Percentiles rank a stretch among this genome's conserved stretches.
phyloP scores from a whole-genome alignment of 2,888 invertebrate species.

The Hydrotaea diabolus region DNA sequence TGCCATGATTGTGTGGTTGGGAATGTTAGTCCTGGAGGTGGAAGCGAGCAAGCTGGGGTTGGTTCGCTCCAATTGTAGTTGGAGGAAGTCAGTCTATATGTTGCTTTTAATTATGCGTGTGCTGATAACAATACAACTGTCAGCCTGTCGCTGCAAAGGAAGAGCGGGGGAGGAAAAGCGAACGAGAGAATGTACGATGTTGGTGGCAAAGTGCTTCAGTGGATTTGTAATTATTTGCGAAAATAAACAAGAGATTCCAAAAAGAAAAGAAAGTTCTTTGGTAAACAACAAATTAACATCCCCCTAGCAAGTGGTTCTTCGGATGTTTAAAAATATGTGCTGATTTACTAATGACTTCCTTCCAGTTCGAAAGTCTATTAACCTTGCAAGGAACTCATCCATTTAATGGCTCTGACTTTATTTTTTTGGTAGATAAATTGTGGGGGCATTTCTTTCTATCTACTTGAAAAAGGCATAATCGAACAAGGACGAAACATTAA shows the following conservation, averaged over 20 bases:
- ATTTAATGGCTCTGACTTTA: no score
- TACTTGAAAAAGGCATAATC: no score
- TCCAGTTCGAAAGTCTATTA: background rate
- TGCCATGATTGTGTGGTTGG: background rate
- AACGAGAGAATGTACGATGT: background rate
- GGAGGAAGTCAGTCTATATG: background rate
- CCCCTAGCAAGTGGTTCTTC: background rate
- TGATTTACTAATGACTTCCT: slow-evolving; percentile 2
- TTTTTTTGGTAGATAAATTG: no score
- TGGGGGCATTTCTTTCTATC: no score
- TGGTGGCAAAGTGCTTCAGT: slow-evolving; percentile 1
- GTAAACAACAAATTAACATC: slow-evolving; percentile 11
- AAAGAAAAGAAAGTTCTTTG: background rate
- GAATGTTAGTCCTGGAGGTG: background rate
- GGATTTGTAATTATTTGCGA: slow-evolving; percentile 16
- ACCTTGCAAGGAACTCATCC: no score
- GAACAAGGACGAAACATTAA: no score
- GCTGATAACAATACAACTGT: slow-evolving; percentile 18
- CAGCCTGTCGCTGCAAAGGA: background rate
- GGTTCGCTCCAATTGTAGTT: no score
- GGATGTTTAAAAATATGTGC: background rate
- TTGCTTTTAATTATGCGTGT: slow-evolving; percentile 34
- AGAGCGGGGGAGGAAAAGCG: background rate
- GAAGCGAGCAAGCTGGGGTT: background rate
- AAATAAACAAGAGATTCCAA: slow-evolving; percentile 20